Base-by-base conservation (phyloP, 2,888 invertebrate genomes). In the Eremobia ochroleuca region DNA sequence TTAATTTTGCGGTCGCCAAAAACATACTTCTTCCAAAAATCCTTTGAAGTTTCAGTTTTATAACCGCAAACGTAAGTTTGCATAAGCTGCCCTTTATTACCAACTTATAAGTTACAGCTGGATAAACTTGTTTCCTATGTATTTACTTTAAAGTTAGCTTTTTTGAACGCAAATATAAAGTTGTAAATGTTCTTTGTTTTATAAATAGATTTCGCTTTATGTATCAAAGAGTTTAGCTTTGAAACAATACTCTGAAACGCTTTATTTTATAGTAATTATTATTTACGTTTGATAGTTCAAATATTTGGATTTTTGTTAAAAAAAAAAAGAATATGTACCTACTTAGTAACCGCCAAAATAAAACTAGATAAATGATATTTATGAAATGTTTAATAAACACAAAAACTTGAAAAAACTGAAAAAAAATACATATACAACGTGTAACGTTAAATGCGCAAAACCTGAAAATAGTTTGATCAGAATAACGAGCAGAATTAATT, bases 181-280 rank as follows among this genome's bases (percentile, higher is more conserved):
- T 80, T 66, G 80, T 67, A 6, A 8, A n/a, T 28, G 49, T 28
- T 55, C 79, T 79, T 80, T 75, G 75, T 81, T 59, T 37, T 81
- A 75, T 46, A 68, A 72, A 80, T 81, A 81, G 59, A 80, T 62
- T 69, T 59, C 18, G n/a, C 64, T 72, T 80, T 72, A 68, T 75
- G 40, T 55, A n/a, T 55, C 40, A 25, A 46, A 55, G 28, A 18
- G 49, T 49, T 71, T 18, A 31, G 21, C 5, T 40, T 66, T 37
- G 0, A 37, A 49, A 28, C 15, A 25, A 31, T 40, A 13, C 0
- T 40, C 21, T 8, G 31, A 59, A 31, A 59, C 8, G 8, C 25
- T 18, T 28, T 64, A 49, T 64, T 49, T 18, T 49, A 43, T 25
- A 43, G 4, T 28, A 21, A 59, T 59, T 15, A 21, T 2, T 21